phyloP scores from a whole-genome alignment of 1,140 invertebrate genomes.

The Holcopasites calliopsidis region DNA sequence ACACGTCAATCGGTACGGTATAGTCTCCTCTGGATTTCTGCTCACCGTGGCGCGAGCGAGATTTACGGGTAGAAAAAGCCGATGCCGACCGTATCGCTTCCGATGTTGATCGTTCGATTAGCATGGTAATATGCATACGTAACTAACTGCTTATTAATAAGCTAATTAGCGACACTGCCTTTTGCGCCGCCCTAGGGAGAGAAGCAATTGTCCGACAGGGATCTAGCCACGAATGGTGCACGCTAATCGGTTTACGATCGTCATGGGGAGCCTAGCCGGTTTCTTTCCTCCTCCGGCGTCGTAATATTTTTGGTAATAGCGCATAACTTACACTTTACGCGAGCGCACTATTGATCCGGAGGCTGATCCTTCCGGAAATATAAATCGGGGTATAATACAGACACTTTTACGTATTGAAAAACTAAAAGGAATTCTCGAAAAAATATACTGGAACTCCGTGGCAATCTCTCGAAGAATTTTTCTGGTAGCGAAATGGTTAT shows the following conservation, averaged over 20 bases:
- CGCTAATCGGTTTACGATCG: not conserved
- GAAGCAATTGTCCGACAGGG: not conserved
- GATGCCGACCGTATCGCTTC: too few relatives aligned
- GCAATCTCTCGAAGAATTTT: too few relatives aligned
- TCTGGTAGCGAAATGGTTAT: too few relatives aligned
- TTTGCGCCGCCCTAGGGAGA: not conserved
- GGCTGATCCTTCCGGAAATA: not conserved
- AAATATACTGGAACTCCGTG: not conserved
- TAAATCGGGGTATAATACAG: not conserved
- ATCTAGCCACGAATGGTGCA: not conserved
- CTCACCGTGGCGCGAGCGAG: not conserved
- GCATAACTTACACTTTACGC: not conserved
- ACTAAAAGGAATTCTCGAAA: not conserved
- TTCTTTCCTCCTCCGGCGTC: not conserved
- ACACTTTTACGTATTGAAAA: not conserved
- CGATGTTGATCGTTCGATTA: not conserved
- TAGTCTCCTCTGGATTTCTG: not conserved
- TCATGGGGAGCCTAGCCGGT: not conserved
- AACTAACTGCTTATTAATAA: not conserved
- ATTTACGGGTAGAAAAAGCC: not conserved
- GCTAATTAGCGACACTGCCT: not conserved
- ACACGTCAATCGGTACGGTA: not conserved
- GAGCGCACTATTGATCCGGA: not conserved
- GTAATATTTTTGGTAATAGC: not conserved
- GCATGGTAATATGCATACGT: not conserved